A percentile compares a stretch with the other conserved stretches of the same genome.
phyloP scores from a whole-genome alignment of 2,113 vertebrate genomes.

The Barnardius zonarius region DNA sequence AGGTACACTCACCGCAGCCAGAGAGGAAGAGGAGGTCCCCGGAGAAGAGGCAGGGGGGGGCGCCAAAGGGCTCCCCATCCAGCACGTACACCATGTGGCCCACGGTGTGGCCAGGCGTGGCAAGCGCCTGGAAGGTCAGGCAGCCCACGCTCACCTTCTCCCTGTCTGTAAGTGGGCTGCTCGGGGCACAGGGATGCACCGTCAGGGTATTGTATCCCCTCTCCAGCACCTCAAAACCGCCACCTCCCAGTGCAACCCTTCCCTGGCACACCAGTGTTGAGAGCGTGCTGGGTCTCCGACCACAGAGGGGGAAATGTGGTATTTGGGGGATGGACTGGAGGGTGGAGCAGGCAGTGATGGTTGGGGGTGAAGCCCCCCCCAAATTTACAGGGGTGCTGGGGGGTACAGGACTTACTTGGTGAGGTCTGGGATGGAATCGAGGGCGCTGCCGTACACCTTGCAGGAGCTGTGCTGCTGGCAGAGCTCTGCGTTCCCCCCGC shows the following conservation, averaged over 20 bases:
- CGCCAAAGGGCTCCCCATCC: conserved; percentile 77
- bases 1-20: conserved; percentile 84
- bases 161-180: conserved; percentile 85
- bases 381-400: background rate
- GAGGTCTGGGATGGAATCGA: conserved; percentile 90
- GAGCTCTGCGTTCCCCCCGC: conserved; percentile 87
- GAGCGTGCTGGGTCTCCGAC: background rate
- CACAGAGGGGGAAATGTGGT: fast-evolving
- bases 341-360: background rate
- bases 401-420: conserved; percentile 82
- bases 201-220: background rate
- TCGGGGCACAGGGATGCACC: background rate
- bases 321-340: background rate
- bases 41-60: conserved; percentile 89
- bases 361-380: background rate
- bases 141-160: conserved; percentile 84
- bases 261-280: fast-evolving
- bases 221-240: background rate
- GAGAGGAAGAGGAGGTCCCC: conserved; percentile 96
- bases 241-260: background rate
- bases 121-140: conserved; percentile 86
- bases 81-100: conserved; percentile 94
- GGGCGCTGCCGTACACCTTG: conserved; percentile 86
- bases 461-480: conserved; percentile 82
- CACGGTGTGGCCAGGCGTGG: conserved; percentile 93